phyloP scores from a whole-genome alignment of 2,797 vertebrate genomes.

The Channallabes apus region DNA sequence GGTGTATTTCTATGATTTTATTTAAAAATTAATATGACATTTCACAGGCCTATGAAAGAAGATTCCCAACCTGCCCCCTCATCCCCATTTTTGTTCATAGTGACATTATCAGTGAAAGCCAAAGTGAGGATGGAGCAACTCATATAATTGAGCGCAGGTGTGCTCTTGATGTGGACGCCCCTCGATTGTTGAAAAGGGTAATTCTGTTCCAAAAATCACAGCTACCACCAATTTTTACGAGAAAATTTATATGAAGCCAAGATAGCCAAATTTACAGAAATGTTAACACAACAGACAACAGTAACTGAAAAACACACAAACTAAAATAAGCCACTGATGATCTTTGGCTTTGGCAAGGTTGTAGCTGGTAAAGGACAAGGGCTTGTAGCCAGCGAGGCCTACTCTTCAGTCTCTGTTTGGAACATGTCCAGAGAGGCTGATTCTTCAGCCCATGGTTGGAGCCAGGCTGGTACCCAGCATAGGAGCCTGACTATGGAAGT shows the following conservation, averaged over 20 bases:
- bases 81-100: conserved; percentile 95
- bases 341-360: no score
- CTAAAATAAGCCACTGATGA: no score
- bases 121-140: conserved; percentile 80
- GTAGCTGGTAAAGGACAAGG: no score
- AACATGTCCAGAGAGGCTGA: no score
- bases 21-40: background rate
- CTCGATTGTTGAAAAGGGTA: conserved; percentile 91
- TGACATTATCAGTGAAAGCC: conserved; percentile 80
- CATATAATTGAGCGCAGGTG: conserved; percentile 85
- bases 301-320: no score
- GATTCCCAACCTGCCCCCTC: conserved; percentile 89
- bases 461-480: no score
- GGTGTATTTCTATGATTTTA: background rate
- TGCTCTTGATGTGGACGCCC: conserved; percentile 88
- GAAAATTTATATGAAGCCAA: background rate
- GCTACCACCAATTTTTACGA: background rate
- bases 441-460: no score
- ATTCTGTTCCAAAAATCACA: background rate
- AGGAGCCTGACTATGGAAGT: no score
- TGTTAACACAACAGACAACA: no score
- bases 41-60: conserved; percentile 84
- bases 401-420: no score
- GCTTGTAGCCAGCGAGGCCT: no score
- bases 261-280: background rate